A percentile compares a stretch with the other conserved stretches of the same genome.
Conservation (phyloP, 2,113 vertebrate species). For the Tenebrosternarchus preto region DNA sequence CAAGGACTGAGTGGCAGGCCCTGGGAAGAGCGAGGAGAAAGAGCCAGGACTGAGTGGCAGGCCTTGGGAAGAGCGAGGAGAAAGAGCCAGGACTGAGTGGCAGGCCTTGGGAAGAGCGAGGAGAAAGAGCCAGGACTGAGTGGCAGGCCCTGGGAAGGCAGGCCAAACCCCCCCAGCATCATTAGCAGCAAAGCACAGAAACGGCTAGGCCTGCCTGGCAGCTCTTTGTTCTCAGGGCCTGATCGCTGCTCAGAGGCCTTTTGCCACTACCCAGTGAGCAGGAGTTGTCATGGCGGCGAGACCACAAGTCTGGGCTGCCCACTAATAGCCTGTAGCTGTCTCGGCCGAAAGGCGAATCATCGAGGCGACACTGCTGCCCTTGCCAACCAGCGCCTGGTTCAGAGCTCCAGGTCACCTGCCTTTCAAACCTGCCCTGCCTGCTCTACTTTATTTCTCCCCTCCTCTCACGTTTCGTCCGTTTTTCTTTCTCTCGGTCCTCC, state of each 20-base stretch:
- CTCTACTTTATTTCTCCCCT: not conserved
- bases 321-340: not conserved
- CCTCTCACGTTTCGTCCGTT: not conserved
- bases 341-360: not conserved
- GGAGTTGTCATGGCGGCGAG: not conserved
- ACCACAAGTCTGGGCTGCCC: not conserved
- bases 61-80: not conserved
- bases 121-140: not conserved
- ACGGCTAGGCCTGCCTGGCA: not conserved
- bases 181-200: conserved; percentile 29
- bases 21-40: too few species aligned
- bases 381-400: not conserved
- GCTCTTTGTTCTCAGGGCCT: conserved; percentile 9
- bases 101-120: conserved; percentile 5
- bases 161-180: not conserved
- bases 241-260: not conserved
- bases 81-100: not conserved
- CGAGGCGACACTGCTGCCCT: not conserved
- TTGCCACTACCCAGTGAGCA: not conserved
- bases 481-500: not conserved
- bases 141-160: conserved; percentile 12
- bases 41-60: too few species aligned
- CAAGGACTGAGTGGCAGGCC: not conserved
- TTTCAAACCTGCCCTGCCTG: not conserved
- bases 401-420: not conserved